phyloP scores from a whole-genome alignment of 2,113 vertebrate species.

The Mustela nigripes region DNA sequence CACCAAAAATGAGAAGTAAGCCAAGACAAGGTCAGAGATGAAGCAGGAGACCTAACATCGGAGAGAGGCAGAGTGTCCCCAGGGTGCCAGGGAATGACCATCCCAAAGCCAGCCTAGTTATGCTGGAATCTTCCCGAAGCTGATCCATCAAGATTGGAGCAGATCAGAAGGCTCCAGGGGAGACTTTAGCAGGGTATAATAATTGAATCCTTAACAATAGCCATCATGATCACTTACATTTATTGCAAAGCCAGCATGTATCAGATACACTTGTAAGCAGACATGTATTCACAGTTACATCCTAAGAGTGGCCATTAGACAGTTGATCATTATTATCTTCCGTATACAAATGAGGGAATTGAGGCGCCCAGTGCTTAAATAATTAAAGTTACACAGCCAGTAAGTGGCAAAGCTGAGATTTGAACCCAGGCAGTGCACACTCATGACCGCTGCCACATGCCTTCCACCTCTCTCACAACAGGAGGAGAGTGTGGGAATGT shows the following conservation, averaged over 20 bases:
- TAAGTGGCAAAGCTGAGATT: not conserved
- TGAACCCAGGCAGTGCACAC: not conserved
- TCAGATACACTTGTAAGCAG: not conserved
- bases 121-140: fast-evolving
- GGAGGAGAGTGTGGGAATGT: not conserved
- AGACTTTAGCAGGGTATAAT: not conserved
- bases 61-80: not conserved
- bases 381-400: not conserved
- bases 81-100: not conserved
- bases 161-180: not conserved
- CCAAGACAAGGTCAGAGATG: not conserved
- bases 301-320: not conserved
- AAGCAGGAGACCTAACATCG: not conserved
- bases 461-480: not conserved
- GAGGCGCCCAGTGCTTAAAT: not conserved
- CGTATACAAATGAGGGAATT: not conserved
- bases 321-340: not conserved
- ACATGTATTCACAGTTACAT: not conserved
- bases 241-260: not conserved
- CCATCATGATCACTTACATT: not conserved
- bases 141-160: not conserved
- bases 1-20: not conserved
- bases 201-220: not conserved
- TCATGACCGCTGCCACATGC: fast-evolving
- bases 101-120: not conserved